Evolutionary conservation across 2,797 vertebrate genomes (phyloP).

Genomic region (Threskiornis aethiopicus): DNA sequence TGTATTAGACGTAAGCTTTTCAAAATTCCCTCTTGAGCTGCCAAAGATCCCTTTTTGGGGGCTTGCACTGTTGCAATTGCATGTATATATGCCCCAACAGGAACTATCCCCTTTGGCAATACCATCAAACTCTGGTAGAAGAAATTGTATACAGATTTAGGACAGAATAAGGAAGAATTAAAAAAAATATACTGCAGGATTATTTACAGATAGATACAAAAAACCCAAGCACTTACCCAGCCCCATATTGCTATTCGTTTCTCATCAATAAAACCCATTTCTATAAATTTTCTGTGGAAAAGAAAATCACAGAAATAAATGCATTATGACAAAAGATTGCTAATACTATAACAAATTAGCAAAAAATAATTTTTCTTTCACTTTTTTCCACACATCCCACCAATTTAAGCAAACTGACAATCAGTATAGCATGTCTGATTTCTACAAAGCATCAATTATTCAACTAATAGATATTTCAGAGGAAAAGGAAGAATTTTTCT

Average conservation of each 20-base stretch:
- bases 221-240: slow-evolving; percentile 77
- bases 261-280: slow-evolving; percentile 84
- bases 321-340: neutral
- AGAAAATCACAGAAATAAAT: slow-evolving; percentile 61
- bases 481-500: neutral
- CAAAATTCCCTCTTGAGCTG: neutral
- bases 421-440: neutral
- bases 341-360: neutral
- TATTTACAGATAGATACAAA: slow-evolving; percentile 12
- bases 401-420: neutral
- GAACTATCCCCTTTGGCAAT: neutral
- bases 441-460: neutral
- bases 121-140: neutral
- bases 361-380: neutral
- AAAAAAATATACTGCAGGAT: neutral
- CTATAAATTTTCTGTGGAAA: slow-evolving; percentile 81
- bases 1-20: neutral
- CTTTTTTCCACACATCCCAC: neutral
- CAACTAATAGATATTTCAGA: neutral
- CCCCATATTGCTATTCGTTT: slow-evolving; percentile 84
- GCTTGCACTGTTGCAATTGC: neutral
- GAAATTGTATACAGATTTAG: neutral
- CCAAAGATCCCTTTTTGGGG: neutral
- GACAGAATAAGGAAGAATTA: neutral
- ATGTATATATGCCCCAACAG: neutral